Evolutionary conservation across 2,113 vertebrate genomes (phyloP).

Genomic region (Zosterops borbonicus): DNA sequence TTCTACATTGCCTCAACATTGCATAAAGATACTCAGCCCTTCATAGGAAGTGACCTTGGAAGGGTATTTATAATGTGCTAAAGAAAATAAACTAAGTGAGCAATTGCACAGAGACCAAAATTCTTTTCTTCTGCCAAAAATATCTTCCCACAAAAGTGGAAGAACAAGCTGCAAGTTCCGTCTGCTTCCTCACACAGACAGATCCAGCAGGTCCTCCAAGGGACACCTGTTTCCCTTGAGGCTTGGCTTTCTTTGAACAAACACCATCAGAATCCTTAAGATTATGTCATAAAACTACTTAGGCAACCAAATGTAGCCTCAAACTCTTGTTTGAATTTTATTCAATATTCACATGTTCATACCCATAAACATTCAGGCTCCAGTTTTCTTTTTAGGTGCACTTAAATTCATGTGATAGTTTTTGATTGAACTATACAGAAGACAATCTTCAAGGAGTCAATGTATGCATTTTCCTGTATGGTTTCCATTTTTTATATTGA

Average conservation of each 20-base stretch:
- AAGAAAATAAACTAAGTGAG: slow-evolving; percentile 24
- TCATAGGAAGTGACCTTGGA: background rate
- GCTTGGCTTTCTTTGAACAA: background rate
- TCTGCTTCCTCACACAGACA: slow-evolving; percentile 16
- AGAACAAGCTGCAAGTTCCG: slow-evolving; percentile 14
- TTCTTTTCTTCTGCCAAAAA: slow-evolving; percentile 22
- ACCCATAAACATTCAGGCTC: background rate
- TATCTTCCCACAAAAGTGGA: background rate
- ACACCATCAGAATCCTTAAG: background rate
- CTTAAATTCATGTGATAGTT: background rate
- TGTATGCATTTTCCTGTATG: background rate
- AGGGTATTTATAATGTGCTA: background rate
- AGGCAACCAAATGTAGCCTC: background rate
- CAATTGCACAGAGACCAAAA: background rate
- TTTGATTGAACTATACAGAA: background rate
- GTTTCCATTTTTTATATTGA: background rate
- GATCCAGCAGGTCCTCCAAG: slow-evolving; percentile 6
- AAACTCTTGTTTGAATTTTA: background rate
- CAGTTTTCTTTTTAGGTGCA: background rate
- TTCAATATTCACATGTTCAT: background rate
- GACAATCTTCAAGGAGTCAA: background rate
- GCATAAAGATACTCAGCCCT: background rate
- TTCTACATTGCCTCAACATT: background rate
- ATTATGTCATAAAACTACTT: background rate
- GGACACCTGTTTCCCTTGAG: background rate